A percentile compares a stretch with the other conserved stretches of the same genome.
phyloP scores from a whole-genome alignment of 2,888 invertebrate genomes.

The Diaprepes abbreviatus region DNA sequence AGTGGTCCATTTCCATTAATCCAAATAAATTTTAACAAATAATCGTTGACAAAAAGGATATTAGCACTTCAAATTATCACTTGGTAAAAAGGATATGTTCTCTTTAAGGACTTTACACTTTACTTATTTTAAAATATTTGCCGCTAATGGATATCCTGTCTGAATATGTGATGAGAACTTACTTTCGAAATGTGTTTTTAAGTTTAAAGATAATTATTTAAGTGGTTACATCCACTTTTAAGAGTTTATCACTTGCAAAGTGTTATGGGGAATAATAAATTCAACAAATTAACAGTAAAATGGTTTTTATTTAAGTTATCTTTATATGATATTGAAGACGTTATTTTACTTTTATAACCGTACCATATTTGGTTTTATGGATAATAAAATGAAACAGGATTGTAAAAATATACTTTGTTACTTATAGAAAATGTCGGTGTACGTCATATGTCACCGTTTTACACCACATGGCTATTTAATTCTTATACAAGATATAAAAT shows the following conservation, averaged over 20 bases:
- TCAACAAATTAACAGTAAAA: constrained; percentile 9
- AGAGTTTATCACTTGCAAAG: constrained; percentile 34
- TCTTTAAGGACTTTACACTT: constrained; percentile 41
- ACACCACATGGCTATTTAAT: too few species aligned
- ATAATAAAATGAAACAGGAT: too few species aligned
- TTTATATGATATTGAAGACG: neutral
- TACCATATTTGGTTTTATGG: too few species aligned
- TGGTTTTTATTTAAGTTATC: constrained; percentile 2
- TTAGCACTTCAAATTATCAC: constrained; percentile 48
- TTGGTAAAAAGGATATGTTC: constrained; percentile 40
- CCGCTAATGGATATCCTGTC: constrained; percentile 20
- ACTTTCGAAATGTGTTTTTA: constrained; percentile 15
- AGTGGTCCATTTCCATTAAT: constrained; percentile 32
- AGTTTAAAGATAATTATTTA: constrained; percentile 24
- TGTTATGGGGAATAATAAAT: constrained; percentile 25
- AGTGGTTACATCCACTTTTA: constrained; percentile 35
- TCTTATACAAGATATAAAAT: too few species aligned
- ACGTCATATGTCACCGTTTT: too few species aligned
- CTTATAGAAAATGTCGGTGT: too few species aligned
- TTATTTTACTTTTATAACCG: too few species aligned
- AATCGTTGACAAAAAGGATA: constrained; percentile 47
- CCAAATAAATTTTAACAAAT: constrained; percentile 28
- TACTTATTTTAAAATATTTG: constrained; percentile 26
- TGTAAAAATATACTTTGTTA: too few species aligned
- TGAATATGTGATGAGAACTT: neutral